Conservation (phyloP, 1,140 invertebrate genomes). For the Bombyx mori region ASM3026992v2 NC_085110.1:10947001-10947500, state of each 20-base stretch:
- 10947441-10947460: neutral
- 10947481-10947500: conserved; percentile 28
- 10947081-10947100: conserved; percentile 47
- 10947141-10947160: conserved; percentile 43
- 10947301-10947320: conserved; percentile 41
- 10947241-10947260: conserved; percentile 34
- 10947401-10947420: conserved; percentile 10
- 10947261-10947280: conserved; percentile 34
- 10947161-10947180: conserved; percentile 41
- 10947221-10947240: conserved; percentile 43
- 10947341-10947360: conserved; percentile 40
- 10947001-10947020: conserved; percentile 39
- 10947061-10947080: conserved; percentile 43
- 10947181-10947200: conserved; percentile 41
- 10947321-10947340: conserved; percentile 28
- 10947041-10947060: conserved; percentile 53
- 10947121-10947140: conserved; percentile 54
- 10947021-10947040: conserved; percentile 32
- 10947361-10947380: conserved; percentile 30
- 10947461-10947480: conserved; percentile 36
- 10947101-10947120: conserved; percentile 56
- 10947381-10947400: conserved; percentile 43
- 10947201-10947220: conserved; percentile 33
- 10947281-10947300: conserved; percentile 36
- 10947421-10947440: too few species aligned